These are phyloP conservation scores for Pseudanteris insignis DNA, from an alignment of 2,888 invertebrate species.

Conservation along the genomic window DNA sequence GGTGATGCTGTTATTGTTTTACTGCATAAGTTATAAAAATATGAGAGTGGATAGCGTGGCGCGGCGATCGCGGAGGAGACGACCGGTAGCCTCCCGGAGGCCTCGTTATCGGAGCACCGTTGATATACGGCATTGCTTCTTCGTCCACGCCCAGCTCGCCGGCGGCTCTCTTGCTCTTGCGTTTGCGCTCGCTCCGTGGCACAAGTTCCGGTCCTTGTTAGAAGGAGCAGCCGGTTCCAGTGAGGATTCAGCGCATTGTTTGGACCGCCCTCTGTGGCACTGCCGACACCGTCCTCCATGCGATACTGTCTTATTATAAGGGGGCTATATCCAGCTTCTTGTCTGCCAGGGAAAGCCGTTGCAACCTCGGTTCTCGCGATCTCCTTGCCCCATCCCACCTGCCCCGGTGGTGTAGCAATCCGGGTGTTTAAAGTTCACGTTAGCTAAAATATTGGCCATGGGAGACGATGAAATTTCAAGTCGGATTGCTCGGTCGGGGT, in stretches of 20 bases:
- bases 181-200: conserved; percentile 40
- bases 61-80: conserved; percentile 46
- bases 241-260: conserved; percentile 48
- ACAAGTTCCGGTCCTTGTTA: conserved; percentile 54
- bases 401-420: conserved; percentile 35
- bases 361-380: conserved; percentile 43
- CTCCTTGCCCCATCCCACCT: conserved; percentile 21
- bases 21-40: conserved; percentile 43
- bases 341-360: conserved; percentile 54
- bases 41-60: conserved; percentile 36
- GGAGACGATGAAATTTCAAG: too few relatives aligned
- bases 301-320: conserved; percentile 64
- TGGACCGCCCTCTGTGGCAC: conserved; percentile 56
- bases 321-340: conserved; percentile 57
- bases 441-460: conserved; percentile 25
- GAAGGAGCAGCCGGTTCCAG: conserved; percentile 48
- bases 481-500: too few relatives aligned
- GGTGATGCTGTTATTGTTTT: conserved; percentile 41
- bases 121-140: conserved; percentile 61
- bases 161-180: conserved; percentile 44
- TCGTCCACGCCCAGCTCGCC: conserved; percentile 51
- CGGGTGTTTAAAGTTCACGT: conserved; percentile 38
- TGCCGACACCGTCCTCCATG: conserved; percentile 55
- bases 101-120: conserved; percentile 65
- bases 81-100: conserved; percentile 61